Evolutionary conservation across 2,888 invertebrate species (phyloP).

Genomic region (Autographa gamma): DNA sequence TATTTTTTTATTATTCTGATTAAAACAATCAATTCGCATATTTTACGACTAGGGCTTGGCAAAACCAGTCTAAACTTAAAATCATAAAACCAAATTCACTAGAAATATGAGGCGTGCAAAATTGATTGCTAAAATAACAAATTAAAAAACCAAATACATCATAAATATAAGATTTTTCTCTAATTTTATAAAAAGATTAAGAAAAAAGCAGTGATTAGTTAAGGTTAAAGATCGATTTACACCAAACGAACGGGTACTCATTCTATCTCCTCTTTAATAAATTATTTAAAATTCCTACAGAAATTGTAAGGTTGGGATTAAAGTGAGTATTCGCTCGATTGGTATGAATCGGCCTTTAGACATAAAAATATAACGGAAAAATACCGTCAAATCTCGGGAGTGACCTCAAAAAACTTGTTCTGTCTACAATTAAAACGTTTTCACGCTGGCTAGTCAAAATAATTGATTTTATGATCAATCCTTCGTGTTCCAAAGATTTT

Average conservation of each 20-base stretch:
- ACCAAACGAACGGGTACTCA: too few species aligned
- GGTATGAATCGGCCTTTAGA: too few species aligned
- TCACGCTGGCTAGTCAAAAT: conserved; percentile 51
- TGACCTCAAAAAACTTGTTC: conserved; percentile 55
- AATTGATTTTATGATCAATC: conserved; percentile 60
- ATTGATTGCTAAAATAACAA: conserved; percentile 55
- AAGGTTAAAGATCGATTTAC: conserved; percentile 7
- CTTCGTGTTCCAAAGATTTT: conserved; percentile 48
- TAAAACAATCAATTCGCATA: neutral
- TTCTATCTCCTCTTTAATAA: too few species aligned
- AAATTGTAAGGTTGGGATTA: too few species aligned
- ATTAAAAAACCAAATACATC: conserved; percentile 48
- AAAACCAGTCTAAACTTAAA: conserved; percentile 18
- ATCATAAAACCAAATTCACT: conserved; percentile 31
- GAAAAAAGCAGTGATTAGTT: conserved; percentile 45
- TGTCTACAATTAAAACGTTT: conserved; percentile 56
- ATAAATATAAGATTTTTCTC: conserved; percentile 32
- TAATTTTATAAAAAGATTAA: conserved; percentile 28
- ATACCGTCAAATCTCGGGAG: conserved; percentile 50
- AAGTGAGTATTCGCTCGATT: too few species aligned
- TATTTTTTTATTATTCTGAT: too few species aligned
- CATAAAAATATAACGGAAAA: conserved; percentile 59
- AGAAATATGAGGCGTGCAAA: conserved; percentile 51
- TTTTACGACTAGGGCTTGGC: neutral
- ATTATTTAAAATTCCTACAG: too few species aligned